Evolutionary conservation across 1,140 invertebrate genomes (phyloP).

Genomic region (Apis mellifera): DNA sequence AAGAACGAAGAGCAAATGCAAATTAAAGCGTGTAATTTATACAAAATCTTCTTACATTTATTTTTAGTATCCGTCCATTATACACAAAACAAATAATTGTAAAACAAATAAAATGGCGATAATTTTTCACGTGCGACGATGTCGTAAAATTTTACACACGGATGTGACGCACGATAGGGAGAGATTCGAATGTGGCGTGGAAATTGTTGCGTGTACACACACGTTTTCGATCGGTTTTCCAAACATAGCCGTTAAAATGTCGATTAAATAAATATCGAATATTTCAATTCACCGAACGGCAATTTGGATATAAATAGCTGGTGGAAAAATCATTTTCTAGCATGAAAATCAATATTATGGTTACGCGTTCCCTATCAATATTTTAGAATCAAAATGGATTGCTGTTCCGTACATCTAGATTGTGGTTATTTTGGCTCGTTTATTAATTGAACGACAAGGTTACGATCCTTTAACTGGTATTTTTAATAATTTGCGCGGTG

Average conservation of each 20-base stretch:
- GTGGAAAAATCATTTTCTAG: not conserved
- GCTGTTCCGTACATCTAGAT: no score
- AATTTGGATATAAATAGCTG: not conserved
- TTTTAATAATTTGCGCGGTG: not conserved
- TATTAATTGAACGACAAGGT: not conserved
- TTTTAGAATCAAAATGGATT: not conserved
- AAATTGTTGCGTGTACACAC: not conserved
- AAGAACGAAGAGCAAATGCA: not conserved
- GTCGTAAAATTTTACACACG: conserved; percentile 24
- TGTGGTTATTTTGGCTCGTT: not conserved
- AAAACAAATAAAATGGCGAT: conserved; percentile 29
- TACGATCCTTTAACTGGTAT: not conserved
- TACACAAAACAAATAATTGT: not conserved
- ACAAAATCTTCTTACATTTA: conserved; percentile 40
- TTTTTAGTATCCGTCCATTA: conserved; percentile 23
- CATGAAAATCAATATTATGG: not conserved
- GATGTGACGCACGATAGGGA: not conserved
- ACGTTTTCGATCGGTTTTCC: not conserved
- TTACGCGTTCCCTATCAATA: not conserved
- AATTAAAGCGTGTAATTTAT: conserved; percentile 36
- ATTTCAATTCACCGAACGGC: conserved; percentile 2
- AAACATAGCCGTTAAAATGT: conserved; percentile 11
- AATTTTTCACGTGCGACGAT: conserved; percentile 24
- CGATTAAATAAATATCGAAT: conserved; percentile 39
- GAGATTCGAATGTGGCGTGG: conserved; percentile 7